Conservation (phyloP, 1,140 invertebrate species). For the Drosophila pruinosa region DNA sequence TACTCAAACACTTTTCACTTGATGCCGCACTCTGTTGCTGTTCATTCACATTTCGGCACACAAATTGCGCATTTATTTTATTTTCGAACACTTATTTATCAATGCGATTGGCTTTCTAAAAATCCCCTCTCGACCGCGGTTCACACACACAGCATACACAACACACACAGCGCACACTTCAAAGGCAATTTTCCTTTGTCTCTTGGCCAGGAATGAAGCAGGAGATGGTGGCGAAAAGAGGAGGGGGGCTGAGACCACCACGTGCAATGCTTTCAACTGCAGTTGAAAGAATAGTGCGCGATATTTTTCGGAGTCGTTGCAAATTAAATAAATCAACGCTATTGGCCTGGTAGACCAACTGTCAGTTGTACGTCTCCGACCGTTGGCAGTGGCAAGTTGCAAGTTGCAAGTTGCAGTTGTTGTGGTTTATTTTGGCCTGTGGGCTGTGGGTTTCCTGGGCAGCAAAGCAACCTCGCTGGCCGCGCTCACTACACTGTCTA, state of each 20-base stretch:
- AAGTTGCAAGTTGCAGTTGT: background rate
- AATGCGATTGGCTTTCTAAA: constrained; percentile 61
- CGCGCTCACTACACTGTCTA: constrained; percentile 61
- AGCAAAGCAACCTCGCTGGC: constrained; percentile 46
- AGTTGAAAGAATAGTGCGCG: background rate
- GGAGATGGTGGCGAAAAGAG: too few species aligned
- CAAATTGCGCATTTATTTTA: constrained; percentile 22
- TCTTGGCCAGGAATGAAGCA: background rate
- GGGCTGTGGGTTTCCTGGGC: constrained; percentile 39
- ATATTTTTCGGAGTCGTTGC: constrained; percentile 16
- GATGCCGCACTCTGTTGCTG: background rate
- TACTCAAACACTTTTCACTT: constrained; percentile 4
- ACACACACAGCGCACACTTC: constrained; percentile 12
- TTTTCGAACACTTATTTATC: constrained; percentile 18
- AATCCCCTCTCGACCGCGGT: too few species aligned
- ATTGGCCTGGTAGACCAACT: constrained; percentile 27
- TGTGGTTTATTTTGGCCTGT: constrained; percentile 11
- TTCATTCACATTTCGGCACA: constrained; percentile 12
- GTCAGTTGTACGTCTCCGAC: constrained; percentile 37
- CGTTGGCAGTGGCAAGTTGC: constrained; percentile 1
- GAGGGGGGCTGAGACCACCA: background rate
- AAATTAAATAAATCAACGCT: constrained; percentile 55
- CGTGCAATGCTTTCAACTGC: constrained; percentile 21
- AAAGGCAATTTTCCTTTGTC: constrained; percentile 42
- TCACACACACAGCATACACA: constrained; percentile 15